Base-by-base conservation (phyloP, 2,113 vertebrate species). In the Caloenas nicobarica region DNA sequence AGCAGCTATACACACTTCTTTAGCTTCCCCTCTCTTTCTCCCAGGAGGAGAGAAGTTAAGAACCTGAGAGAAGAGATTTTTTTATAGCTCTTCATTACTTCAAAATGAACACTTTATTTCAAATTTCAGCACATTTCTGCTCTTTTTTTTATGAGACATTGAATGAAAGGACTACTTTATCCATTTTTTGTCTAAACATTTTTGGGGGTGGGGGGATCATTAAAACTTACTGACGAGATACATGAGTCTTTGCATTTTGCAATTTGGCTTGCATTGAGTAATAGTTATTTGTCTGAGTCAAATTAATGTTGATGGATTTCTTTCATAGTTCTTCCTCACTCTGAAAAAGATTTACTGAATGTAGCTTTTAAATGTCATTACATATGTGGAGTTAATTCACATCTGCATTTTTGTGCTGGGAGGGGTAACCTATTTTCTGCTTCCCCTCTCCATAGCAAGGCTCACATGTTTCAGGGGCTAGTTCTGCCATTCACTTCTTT, bases 271-370 rank as follows among this genome's bases (percentile, higher is more conserved):
- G 69, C 94, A 88, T 29, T 80, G 94, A 95, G 84, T 95, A 97
- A 94, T 88, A 96, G 89, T 86, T 93, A 95, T 95, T 96, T 96
- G 93, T 95, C 93, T 93, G 85, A 89, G 79, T 61, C 65, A 95
- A 96, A 97, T 96, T 97, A 95, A 95, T 95, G 94, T 94, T 95
- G 93, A 96, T 96, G 91, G 95, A 95, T 96, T 95, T 97, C 95
- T 97, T 96, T 92, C 93, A 94, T 54, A 88, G 87, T 95, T 91
- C 91, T 94, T 96, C 89, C 81, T 87, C 81, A 25, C 36, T 94
- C 81, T 97, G 96, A 96, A 95, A 93, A 88, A 92, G 94, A 93
- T 57, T 91, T 89, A 93, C 87, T 97, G 94, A 96, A 93, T 94
- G 95, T 89, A 86, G 94, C 94, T 94, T 95, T 96, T 93, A 94